Percentiles rank a stretch among this genome's conserved stretches.
Conservation (phyloP, 2,113 vertebrate species). For the Neotragus pygmaeus region DNA sequence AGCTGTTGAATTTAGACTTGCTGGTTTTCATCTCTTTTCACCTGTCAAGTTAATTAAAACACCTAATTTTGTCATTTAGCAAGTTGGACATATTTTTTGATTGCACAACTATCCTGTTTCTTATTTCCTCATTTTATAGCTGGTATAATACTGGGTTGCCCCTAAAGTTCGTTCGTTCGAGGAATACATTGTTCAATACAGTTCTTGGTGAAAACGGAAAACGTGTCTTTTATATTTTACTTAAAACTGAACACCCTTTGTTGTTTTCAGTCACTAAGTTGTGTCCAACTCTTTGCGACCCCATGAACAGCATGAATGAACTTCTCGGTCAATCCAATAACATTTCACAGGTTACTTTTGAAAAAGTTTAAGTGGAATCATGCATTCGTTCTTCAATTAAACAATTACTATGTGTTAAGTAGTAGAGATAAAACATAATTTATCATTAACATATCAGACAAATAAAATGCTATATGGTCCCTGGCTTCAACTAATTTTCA, state of each 20-base stretch:
- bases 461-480: not conserved
- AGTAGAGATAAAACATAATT: too few relatives aligned
- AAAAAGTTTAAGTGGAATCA: not conserved
- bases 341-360: not conserved
- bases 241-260: not conserved
- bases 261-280: not conserved
- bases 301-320: not conserved
- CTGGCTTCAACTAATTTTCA: not conserved
- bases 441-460: not conserved
- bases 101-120: not conserved
- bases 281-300: not conserved
- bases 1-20: not conserved
- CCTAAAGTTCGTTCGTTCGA: not conserved
- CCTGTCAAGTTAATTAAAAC: not conserved
- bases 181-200: not conserved
- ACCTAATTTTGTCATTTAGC: not conserved
- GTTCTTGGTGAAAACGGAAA: not conserved
- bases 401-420: not conserved
- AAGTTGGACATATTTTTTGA: not conserved
- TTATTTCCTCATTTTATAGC: not conserved
- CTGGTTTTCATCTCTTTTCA: not conserved
- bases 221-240: not conserved
- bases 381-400: not conserved
- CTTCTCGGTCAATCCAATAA: not conserved
- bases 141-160: not conserved